phyloP scores from a whole-genome alignment of 2,888 invertebrate species.

The Schrankia costaestrigalis region DNA sequence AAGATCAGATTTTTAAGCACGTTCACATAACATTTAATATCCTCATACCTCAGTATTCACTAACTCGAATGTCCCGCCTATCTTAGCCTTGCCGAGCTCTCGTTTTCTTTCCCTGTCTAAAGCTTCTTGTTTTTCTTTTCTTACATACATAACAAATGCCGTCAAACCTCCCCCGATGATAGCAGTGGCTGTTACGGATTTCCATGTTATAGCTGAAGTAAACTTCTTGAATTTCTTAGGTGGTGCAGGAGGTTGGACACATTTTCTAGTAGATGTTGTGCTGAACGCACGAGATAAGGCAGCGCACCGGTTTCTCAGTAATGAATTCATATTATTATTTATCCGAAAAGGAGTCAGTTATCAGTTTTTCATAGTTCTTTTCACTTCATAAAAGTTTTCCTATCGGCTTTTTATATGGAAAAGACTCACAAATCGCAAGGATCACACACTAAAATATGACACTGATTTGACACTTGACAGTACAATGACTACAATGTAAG shows the following conservation, averaged over 20 bases:
- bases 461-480: no score
- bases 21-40: no score
- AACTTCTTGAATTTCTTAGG: slow-evolving; percentile 52
- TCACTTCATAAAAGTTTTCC: neutral
- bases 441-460: no score
- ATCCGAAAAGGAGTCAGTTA: neutral
- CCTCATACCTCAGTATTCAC: slow-evolving; percentile 81
- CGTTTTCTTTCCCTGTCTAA: slow-evolving; percentile 87
- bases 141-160: slow-evolving; percentile 88
- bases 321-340: slow-evolving; percentile 55
- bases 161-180: slow-evolving; percentile 84
- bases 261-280: slow-evolving; percentile 51
- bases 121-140: slow-evolving; percentile 88
- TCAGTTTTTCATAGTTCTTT: slow-evolving; percentile 2
- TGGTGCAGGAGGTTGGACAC: slow-evolving; percentile 55
- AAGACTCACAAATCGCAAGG: no score
- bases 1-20: no score
- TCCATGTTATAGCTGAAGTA: slow-evolving; percentile 90
- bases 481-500: neutral
- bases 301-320: slow-evolving; percentile 47
- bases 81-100: slow-evolving; percentile 93
- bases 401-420: no score
- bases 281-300: slow-evolving; percentile 50
- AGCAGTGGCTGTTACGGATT: slow-evolving; percentile 84
- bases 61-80: slow-evolving; percentile 96